Percentiles rank a stretch among this genome's conserved stretches.
Conservation (phyloP, 1,140 invertebrate species). For the Drosophila bocki region DNA sequence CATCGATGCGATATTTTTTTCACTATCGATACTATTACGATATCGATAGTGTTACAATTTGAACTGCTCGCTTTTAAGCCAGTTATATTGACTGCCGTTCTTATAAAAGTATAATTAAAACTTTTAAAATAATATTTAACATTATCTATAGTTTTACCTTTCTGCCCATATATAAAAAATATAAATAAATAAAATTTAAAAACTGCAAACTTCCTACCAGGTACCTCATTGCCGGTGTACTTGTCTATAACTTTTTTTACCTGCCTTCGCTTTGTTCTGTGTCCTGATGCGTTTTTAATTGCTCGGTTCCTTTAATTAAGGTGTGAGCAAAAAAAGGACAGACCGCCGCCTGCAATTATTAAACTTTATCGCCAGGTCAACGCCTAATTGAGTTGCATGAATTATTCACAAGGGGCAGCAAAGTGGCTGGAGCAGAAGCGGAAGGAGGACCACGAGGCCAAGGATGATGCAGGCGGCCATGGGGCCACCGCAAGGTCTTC, state of each 20-base stretch:
- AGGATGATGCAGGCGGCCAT: constrained; percentile 27
- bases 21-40: too few relatives aligned
- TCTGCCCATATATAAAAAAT: too few relatives aligned
- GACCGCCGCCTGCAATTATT: constrained; percentile 46
- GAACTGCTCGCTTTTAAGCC: too few relatives aligned
- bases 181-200: too few relatives aligned
- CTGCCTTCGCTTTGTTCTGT: not conserved
- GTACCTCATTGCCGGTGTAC: not conserved
- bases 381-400: constrained; percentile 71
- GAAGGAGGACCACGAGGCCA: not conserved
- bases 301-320: constrained; percentile 70
- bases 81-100: too few relatives aligned
- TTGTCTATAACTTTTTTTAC: too few relatives aligned
- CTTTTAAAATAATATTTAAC: too few relatives aligned
- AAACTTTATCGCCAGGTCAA: constrained; percentile 46
- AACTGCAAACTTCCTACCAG: not conserved
- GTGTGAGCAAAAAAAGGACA: constrained; percentile 14
- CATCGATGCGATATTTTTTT: not conserved
- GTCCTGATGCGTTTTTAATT: constrained; percentile 74
- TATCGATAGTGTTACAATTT: too few relatives aligned
- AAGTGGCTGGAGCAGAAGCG: not conserved
- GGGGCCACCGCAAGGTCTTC: constrained; percentile 19
- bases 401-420: constrained; percentile 33
- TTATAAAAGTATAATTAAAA: too few relatives aligned
- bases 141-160: too few relatives aligned